A percentile compares a stretch with the other conserved stretches of the same genome.
Conservation (phyloP, 2,888 invertebrate genomes). For the Mimumesa dahlbomi region DNA sequence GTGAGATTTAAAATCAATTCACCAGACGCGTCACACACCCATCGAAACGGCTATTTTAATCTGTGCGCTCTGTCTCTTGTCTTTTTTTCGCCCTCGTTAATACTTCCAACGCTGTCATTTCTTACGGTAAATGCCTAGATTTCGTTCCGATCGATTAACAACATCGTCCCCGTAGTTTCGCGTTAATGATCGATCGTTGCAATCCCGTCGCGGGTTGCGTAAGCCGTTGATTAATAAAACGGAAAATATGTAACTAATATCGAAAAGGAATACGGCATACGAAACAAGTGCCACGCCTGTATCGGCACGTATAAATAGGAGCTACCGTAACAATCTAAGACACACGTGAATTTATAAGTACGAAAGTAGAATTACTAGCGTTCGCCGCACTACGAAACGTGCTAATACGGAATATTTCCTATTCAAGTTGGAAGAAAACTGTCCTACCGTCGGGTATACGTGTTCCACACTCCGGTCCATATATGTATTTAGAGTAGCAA, state of each 20-base stretch:
- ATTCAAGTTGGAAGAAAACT: too few species aligned
- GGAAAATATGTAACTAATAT: constrained; percentile 42
- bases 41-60: constrained; percentile 35
- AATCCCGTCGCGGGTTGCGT: constrained; percentile 35
- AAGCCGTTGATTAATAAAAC: constrained; percentile 36
- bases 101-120: too few species aligned
- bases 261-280: constrained; percentile 32
- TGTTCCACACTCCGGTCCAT: too few species aligned
- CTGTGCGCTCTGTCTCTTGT: constrained; percentile 17
- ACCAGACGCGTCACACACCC: constrained; percentile 31
- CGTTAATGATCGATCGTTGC: constrained; percentile 37
- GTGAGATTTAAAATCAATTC: constrained; percentile 57
- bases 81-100: constrained; percentile 24
- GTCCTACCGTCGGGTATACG: too few species aligned
- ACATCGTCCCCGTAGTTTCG: too few species aligned
- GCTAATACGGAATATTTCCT: too few species aligned
- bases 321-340: constrained; percentile 17
- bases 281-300: constrained; percentile 46
- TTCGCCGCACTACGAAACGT: too few species aligned
- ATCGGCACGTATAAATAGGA: background rate
- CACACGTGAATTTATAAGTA: constrained; percentile 31
- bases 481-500: too few species aligned
- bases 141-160: too few species aligned
- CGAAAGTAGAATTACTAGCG: constrained; percentile 11
- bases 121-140: too few species aligned